phyloP scores from a whole-genome alignment of 2,888 invertebrate species.

The Mallateleia sp. region DNA sequence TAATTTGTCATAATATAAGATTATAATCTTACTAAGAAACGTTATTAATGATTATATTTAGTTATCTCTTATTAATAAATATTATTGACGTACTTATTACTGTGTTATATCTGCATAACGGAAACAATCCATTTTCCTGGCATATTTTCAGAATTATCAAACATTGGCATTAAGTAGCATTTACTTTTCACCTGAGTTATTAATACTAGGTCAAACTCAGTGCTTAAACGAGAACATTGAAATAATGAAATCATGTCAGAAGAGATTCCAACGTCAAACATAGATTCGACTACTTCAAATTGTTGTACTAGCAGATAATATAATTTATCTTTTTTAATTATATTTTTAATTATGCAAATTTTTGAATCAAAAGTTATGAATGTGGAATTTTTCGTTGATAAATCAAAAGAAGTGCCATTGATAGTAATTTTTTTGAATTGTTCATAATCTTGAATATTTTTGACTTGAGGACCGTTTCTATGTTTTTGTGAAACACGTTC shows the following conservation, averaged over 20 bases:
- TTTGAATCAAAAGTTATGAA: conserved; percentile 2
- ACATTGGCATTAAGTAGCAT: background rate
- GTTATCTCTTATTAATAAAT: no score
- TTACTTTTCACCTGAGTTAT: no score
- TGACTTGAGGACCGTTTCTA: conserved; percentile 18
- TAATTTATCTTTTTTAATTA: background rate
- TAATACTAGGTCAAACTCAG: no score
- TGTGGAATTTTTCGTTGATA: background rate
- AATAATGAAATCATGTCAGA: background rate
- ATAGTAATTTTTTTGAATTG: conserved; percentile 17
- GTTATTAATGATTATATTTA: no score
- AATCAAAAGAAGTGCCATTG: background rate
- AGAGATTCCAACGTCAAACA: conserved; percentile 8
- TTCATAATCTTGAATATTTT: conserved; percentile 1
- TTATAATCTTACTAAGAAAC: no score
- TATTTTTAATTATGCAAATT: background rate
- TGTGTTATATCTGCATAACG: no score
- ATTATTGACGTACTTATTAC: no score
- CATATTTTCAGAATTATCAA: no score
- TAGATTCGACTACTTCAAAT: background rate
- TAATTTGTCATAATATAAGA: no score
- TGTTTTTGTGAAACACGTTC: background rate
- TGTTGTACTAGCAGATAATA: background rate
- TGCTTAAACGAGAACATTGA: conserved; percentile 11
- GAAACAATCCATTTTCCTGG: no score